These are phyloP conservation scores for Sitta europaea DNA, from an alignment of 2,113 vertebrate species.

Conservation along the genomic window DNA sequence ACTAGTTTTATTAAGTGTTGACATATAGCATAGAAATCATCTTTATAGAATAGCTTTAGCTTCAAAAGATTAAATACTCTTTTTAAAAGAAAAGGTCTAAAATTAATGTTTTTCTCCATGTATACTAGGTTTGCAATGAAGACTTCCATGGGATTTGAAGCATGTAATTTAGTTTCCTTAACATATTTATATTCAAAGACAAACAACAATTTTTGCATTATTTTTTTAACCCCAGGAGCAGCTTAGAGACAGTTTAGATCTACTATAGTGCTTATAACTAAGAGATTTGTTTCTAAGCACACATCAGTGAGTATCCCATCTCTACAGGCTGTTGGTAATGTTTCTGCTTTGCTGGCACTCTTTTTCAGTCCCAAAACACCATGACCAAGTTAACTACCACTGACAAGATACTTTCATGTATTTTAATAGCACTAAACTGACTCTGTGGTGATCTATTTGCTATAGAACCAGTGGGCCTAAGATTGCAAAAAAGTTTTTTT, in stretches of 20 bases:
- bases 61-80: not conserved
- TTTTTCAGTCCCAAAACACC: not conserved
- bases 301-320: not conserved
- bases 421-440: not conserved
- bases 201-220: not conserved
- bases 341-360: not conserved
- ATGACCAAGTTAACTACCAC: not conserved
- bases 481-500: not conserved
- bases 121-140: not conserved
- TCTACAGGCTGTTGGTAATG: not conserved
- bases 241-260: not conserved
- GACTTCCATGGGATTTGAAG: not conserved
- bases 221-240: not conserved
- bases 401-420: not conserved
- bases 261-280: not conserved
- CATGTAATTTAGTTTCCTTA: not conserved
- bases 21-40: not conserved
- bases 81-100: not conserved
- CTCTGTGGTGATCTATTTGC: not conserved
- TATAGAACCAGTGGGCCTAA: not conserved
- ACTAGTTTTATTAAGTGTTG: not conserved
- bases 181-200: not conserved
- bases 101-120: not conserved
- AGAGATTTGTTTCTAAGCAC: not conserved
- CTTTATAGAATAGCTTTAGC: not conserved